Evolutionary conservation across 1,140 invertebrate genomes (phyloP), one percentile per base, ranked within the genome.

Genomic region (Scaptomyza hsui): DNA sequence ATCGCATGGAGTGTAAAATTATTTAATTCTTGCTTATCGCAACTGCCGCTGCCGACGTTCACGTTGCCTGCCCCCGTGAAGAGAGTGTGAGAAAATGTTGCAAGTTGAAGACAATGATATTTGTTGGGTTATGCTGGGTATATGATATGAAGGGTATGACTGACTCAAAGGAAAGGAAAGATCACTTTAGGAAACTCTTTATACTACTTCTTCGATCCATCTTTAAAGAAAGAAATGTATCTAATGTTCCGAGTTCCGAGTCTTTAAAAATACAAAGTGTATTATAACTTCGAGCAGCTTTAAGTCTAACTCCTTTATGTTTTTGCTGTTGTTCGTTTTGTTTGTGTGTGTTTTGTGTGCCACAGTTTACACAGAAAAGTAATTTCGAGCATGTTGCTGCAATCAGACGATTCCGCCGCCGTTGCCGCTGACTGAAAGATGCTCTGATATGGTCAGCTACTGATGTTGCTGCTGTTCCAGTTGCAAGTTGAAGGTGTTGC

Each of bases 11-110:
- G 82, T 88, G 82, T 88, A 88, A 88, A 88, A 88, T 88, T 88
- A 88, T 88, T 88, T 88, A 88, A 88, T 88, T 88, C 82, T 68
- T 68, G 82, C 82, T 88, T 88, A 88, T 88, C 82, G 67, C 75
- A 75, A 73, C 74, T 72, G 80, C 74, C 70, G 24, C 12, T 10
- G 45, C n/a, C 35, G n/a, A 10, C 29, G 48, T n/a, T 37, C 19
- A 18, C 52, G 18, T 1, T n/a, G 13, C 39, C 35, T 56, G 59
- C 48, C 21, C 48, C 39, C 24, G 39, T 48, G 47, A 37, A 9
- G 9, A 53, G 68, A 81, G 81, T 85, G 82, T 85, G 82, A 78
- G 77, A 85, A 88, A 85, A 81, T 88, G 82, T 78, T 29, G 63
- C 72, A 86, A 77, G 70, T 63, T 56, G 61, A 86, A 86, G 74